Evolutionary conservation across 1,140 invertebrate species (phyloP).

Genomic region (Penaeus chinensis): DNA sequence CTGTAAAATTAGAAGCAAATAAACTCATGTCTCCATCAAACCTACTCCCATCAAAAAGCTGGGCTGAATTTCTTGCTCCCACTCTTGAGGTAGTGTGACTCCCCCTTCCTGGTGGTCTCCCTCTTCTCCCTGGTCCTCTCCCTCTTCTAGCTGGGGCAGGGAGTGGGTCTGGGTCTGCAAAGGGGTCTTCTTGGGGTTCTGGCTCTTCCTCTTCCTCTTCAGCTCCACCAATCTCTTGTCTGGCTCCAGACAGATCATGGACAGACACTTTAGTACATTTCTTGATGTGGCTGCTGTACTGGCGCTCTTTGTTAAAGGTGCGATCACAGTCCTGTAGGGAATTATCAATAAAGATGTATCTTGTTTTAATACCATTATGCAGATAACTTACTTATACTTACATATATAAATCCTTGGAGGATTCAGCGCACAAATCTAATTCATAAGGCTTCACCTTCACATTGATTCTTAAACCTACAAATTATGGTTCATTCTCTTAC

Average conservation of each 20-base stretch:
- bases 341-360: neutral
- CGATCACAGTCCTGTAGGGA: conserved; percentile 58
- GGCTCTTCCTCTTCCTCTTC: conserved; percentile 51
- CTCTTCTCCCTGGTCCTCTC: conserved; percentile 42
- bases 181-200: conserved; percentile 59
- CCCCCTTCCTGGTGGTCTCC: conserved; percentile 41
- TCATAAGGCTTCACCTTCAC: too few species aligned
- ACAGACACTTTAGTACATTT: conserved; percentile 59
- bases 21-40: neutral
- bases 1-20: neutral
- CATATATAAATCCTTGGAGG: too few species aligned
- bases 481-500: too few species aligned
- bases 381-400: too few species aligned
- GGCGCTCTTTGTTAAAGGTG: conserved; percentile 61
- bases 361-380: too few species aligned
- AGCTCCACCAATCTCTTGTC: conserved; percentile 34
- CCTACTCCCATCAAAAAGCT: conserved; percentile 50
- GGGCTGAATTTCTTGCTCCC: conserved; percentile 6
- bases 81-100: neutral
- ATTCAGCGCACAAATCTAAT: too few species aligned
- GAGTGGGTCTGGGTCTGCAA: conserved; percentile 56
- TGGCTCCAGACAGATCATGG: conserved; percentile 53
- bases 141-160: conserved; percentile 32
- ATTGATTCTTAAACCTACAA: too few species aligned
- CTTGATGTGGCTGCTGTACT: conserved; percentile 61